These are phyloP conservation scores for Oopsacas minuta DNA, from an alignment of 37 sponge, comb jelly and placozoan genomes.

Conservation along the genomic window DNA sequence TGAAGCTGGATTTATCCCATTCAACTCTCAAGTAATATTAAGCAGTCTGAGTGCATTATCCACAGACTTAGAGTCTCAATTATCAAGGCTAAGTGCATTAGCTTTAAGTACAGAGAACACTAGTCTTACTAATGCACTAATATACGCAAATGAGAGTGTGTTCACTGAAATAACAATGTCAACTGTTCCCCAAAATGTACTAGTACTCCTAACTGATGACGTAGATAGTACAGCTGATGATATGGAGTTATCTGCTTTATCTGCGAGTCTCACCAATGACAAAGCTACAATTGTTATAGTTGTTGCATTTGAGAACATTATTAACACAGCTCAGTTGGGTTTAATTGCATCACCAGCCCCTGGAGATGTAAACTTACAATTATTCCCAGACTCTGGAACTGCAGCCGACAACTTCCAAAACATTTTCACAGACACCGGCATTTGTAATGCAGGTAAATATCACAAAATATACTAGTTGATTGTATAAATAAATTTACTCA, in stretches of 20 bases:
- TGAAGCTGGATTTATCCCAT: neutral
- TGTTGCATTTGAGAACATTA: neutral
- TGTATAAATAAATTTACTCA: neutral
- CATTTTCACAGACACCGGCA: neutral
- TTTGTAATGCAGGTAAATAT: neutral
- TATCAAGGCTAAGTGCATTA: neutral
- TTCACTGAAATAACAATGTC: neutral
- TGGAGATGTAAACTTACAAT: neutral
- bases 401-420: neutral
- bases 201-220: neutral
- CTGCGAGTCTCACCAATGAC: neutral
- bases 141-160: neutral
- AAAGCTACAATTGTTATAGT: neutral
- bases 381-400: neutral
- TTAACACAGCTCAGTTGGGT: neutral
- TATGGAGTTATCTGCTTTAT: neutral
- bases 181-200: neutral
- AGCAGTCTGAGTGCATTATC: neutral
- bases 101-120: neutral
- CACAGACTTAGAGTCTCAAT: neutral
- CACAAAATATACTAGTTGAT: neutral
- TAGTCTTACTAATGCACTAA: constrained; percentile 7
- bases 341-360: neutral
- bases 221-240: neutral
- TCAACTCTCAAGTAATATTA: neutral